Evolutionary conservation across 2,888 invertebrate genomes (phyloP).

Genomic region (Trissolcus brochymenae): DNA sequence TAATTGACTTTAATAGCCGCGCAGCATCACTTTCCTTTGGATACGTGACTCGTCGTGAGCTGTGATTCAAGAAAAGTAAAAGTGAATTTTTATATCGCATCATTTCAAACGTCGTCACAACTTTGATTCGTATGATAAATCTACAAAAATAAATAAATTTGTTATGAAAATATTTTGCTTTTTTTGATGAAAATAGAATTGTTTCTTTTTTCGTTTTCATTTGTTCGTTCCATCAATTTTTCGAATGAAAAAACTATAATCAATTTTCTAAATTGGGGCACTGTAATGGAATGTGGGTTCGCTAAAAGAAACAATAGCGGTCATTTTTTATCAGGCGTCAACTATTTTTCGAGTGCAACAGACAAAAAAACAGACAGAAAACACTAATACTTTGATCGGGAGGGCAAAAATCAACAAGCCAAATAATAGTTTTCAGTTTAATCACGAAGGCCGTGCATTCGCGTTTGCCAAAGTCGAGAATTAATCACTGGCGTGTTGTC

Average conservation of each 20-base stretch:
- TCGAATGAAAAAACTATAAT: no score
- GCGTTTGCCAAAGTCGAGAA: slow-evolving; percentile 25
- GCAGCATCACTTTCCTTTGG: slow-evolving; percentile 22
- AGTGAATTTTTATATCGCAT: slow-evolving; percentile 17
- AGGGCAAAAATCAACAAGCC: slow-evolving; percentile 17
- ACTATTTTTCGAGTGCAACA: neutral
- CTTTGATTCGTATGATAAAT: neutral
- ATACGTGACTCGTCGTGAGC: slow-evolving; percentile 15
- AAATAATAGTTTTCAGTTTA: slow-evolving; percentile 32
- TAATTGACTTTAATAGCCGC: slow-evolving; percentile 39
- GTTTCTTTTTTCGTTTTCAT: neutral
- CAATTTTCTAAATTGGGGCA: no score
- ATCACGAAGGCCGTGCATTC: slow-evolving; percentile 33
- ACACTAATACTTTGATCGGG: slow-evolving; percentile 13
- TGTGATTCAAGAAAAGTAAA: slow-evolving; percentile 23
- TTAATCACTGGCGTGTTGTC: slow-evolving; percentile 44
- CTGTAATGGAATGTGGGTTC: no score
- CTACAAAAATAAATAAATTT: neutral
- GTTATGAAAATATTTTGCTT: no score
- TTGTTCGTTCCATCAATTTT: neutral
- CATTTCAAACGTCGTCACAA: neutral
- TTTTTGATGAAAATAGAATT: neutral
- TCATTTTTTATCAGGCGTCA: neutral
- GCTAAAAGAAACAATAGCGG: neutral
- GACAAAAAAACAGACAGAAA: slow-evolving; percentile 4